Base-by-base conservation (phyloP, 2,113 vertebrate species). In the Ophiodon elongatus region DNA sequence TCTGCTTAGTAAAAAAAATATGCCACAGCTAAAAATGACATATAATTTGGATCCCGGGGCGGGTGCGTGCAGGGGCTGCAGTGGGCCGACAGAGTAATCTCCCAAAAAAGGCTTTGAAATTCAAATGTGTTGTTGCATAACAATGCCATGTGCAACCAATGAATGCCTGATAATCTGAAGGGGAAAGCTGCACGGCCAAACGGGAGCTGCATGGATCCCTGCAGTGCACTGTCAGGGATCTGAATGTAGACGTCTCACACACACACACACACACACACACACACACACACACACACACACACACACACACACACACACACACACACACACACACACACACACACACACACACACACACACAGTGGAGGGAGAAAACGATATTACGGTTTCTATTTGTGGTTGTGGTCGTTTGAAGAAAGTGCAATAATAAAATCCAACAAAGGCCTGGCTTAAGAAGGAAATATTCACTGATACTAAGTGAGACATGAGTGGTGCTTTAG, bases 41-140 rank as follows among this genome's bases (percentile, higher is more conserved):
- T 63, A 52, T 78, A 5, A 56, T 83, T 80, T 80, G 69, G 70
- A 68, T 81, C 72, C 59, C 4, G 2, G 47, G 68, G 60, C 0
- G 56, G 27, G 57, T 75, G 82, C 33, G 63, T 83, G 73, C 15
- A 21, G 31, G 54, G 72, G 78, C 82, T 50, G 67, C 45, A n/a
- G 76, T 74, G 64, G 85, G 76, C 67, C 66, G 57, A 78, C 80
- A 86, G 71, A 60, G 65, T 85, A 87, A 91, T 90, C 88, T 82
- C 73, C 75, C 25, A 5, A 59, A 84, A 79, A 85, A 79, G 74
- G 80, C 92, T 92, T 89, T 88, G 83, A 89, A 93, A 88, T 91
- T 90, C 86, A 90, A 92, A 93, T 93, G 86, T 83, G 76, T 64
- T 82, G 83, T 94, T 93, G 89, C 90, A 83, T 93, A 94, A 94